Evolutionary conservation across 2,888 invertebrate genomes (phyloP).

Genomic region (Acholoe squamosa): DNA sequence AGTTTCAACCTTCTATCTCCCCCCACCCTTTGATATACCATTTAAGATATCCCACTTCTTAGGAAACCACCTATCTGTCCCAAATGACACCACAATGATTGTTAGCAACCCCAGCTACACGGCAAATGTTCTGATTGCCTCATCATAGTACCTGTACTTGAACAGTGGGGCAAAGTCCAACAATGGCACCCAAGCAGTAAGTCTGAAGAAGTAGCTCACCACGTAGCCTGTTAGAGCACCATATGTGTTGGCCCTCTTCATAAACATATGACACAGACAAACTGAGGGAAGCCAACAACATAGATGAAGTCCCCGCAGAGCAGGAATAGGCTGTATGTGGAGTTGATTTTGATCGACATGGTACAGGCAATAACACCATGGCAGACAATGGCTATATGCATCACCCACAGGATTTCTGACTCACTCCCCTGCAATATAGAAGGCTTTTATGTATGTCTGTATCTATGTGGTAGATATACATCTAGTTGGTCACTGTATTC

Average conservation of each 20-base stretch:
- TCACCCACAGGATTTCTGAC: conserved; percentile 3
- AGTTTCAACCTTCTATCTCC: too few species aligned
- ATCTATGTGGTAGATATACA: too few species aligned
- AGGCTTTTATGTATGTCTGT: too few species aligned
- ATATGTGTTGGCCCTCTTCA: conserved; percentile 16
- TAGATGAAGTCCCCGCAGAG: conserved; percentile 52
- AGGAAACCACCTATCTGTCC: background rate
- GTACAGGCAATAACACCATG: background rate
- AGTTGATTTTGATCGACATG: conserved; percentile 5
- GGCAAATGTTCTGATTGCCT: conserved; percentile 13
- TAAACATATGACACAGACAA: conserved; percentile 9
- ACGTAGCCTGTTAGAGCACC: conserved; percentile 33
- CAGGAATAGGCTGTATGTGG: conserved; percentile 22
- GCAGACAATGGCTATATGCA: background rate
- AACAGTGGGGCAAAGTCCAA: background rate
- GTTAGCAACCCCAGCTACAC: background rate
- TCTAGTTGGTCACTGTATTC: too few species aligned
- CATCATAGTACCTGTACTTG: conserved; percentile 28
- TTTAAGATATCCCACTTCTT: background rate
- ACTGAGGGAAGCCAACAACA: conserved; percentile 47
- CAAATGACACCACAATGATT: background rate
- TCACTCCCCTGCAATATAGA: background rate
- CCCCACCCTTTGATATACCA: too few species aligned
- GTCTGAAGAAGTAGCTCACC: conserved; percentile 52
- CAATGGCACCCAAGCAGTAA: conserved; percentile 25